A percentile compares a stretch with the other conserved stretches of the same genome.
These are phyloP conservation scores for Porites lobata DNA, from an alignment of 92 coral and sea anemone species.

Conservation along the genomic window DNA sequence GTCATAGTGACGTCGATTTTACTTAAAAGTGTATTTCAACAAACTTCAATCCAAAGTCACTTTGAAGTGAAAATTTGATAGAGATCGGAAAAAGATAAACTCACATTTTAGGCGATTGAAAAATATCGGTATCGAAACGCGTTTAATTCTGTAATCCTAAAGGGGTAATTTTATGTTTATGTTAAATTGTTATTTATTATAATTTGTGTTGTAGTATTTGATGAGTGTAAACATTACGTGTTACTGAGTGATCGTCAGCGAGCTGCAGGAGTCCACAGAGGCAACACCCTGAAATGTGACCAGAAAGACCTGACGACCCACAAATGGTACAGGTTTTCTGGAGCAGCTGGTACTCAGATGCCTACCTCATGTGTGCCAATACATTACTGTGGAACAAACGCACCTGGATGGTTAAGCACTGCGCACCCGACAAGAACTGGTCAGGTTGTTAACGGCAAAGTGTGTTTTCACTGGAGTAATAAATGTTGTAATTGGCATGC, in stretches of 20 bases:
- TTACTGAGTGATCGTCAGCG: constrained; percentile 30
- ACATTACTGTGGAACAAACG: constrained; percentile 59
- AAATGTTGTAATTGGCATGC: constrained; percentile 49
- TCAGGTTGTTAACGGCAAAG: constrained; percentile 39
- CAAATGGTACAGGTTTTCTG: constrained; percentile 66
- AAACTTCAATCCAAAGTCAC: no score
- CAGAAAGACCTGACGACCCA: constrained; percentile 6
- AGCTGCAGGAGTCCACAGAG: constrained; percentile 40
- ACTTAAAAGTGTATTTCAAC: no score
- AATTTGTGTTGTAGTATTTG: neutral
- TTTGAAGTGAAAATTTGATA: no score
- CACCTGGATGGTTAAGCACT: constrained; percentile 50
- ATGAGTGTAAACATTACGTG: constrained; percentile 31
- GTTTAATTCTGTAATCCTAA: no score
- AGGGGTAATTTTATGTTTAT: no score
- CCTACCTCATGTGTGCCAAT: constrained; percentile 54
- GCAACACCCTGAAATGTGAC: constrained; percentile 45
- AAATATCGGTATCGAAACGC: no score
- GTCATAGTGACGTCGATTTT: no score
- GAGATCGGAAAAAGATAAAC: no score
- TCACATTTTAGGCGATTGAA: no score
- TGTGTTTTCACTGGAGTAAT: constrained; percentile 54
- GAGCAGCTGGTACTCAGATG: constrained; percentile 58
- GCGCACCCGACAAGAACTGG: constrained; percentile 36
- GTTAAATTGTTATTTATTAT: neutral